phyloP scores from a whole-genome alignment of 2,888 invertebrate genomes.

The Chirona hameri region DNA sequence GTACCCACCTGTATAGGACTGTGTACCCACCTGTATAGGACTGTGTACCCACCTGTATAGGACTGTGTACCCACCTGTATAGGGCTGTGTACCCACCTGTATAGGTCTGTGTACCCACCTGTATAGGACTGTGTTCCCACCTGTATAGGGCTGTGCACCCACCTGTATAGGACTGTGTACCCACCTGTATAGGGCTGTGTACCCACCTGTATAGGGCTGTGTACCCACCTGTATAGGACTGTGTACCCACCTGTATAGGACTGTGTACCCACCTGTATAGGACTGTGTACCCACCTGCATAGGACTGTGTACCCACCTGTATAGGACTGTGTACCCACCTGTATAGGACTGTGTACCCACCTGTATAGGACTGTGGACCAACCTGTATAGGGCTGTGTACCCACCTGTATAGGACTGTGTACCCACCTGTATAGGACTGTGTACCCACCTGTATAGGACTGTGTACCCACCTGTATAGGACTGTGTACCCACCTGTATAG shows the following conservation, averaged over 20 bases:
- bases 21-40: neutral
- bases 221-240: neutral
- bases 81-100: neutral
- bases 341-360: neutral
- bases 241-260: neutral
- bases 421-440: neutral
- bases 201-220: neutral
- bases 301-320: neutral
- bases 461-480: neutral
- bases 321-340: neutral
- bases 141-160: neutral
- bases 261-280: neutral
- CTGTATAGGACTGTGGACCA: too few species aligned
- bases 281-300: neutral
- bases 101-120: neutral
- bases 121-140: neutral
- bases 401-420: neutral
- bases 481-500: neutral
- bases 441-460: neutral
- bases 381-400: too few species aligned
- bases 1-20: neutral
- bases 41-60: neutral
- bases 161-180: neutral
- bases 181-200: neutral
- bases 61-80: neutral